Evolutionary conservation across 2,888 invertebrate genomes (phyloP), one percentile per base, ranked within the genome.

Genomic region (Colostygia pectinataria): DNA sequence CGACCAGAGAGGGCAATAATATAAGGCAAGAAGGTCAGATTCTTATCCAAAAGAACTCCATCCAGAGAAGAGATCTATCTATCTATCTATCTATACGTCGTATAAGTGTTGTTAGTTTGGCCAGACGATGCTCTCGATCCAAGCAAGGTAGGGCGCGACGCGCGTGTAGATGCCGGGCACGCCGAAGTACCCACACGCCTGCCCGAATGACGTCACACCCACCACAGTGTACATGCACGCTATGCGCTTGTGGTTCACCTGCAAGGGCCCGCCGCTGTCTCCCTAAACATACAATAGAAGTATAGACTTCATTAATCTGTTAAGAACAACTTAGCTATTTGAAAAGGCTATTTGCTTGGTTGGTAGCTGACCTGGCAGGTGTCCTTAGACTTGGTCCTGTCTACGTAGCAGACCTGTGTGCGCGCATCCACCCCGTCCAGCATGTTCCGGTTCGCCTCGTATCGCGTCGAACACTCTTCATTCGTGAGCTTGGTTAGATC

Each of bases 101-200:
- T n/a, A n/a, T n/a, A n/a, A n/a, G n/a, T 15, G 15, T 15, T 15
- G 15, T 4, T 15, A 6, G 4, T 43, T 25, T 2, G 50, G 50
- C 50, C 50, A 50, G 6, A 44, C 50, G 1, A 50, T 18, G 7
- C 39, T 25, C 27, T 50, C 44, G 1, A 50, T 50, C 50, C 50
- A 50, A 2, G 50, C 40, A 27, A 92, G 61, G 60, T 90, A 93
- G 32, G 84, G 34, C 2, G 82, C 83, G 0, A 93, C 91, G 29
- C 91, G 81, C 0, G 92, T 92, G 64, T 93, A 94, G n/a, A 93
- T 80, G 1, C 91, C 93, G 0, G 88, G 93, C 50, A 70, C 71
- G n/a, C 57, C 77, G 39, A 61, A 61, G 2, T 39, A 38, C 4
- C 88, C 83, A 57, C 92, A 90, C 12, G 77, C 51, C 55, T 71